phyloP scores from a whole-genome alignment of 2,113 vertebrate species.

The Phocoena phocoena region DNA sequence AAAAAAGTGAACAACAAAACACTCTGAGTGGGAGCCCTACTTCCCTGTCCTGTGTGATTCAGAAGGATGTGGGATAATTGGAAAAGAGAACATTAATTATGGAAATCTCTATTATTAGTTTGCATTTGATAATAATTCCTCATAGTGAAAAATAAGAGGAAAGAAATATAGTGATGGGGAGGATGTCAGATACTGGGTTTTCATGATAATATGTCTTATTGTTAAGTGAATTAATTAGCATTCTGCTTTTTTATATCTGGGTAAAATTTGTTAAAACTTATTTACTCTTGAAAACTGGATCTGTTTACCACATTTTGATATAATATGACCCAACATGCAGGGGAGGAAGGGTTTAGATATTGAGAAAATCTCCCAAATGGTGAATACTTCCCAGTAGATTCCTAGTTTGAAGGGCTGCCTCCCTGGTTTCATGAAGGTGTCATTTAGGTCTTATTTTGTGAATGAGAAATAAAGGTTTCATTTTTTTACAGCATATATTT shows the following conservation, averaged over 20 bases:
- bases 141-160: neutral
- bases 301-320: neutral
- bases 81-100: neutral
- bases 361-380: neutral
- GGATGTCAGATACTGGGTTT: neutral
- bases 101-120: neutral
- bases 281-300: neutral
- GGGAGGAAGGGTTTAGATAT: neutral
- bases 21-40: neutral
- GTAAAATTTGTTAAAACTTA: neutral
- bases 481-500: neutral
- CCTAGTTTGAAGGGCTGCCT: neutral
- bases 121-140: neutral
- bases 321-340: neutral
- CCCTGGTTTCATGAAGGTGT: neutral
- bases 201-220: neutral
- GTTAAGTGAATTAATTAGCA: neutral
- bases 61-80: neutral
- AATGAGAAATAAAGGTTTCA: neutral
- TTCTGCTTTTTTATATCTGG: neutral
- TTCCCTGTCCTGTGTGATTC: rapidly evolving
- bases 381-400: neutral
- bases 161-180: neutral
- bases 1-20: neutral
- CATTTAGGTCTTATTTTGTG: neutral